These are phyloP conservation scores for Margarornis squamiger DNA, from an alignment of 2,797 vertebrate genomes.

Conservation along the genomic window DNA sequence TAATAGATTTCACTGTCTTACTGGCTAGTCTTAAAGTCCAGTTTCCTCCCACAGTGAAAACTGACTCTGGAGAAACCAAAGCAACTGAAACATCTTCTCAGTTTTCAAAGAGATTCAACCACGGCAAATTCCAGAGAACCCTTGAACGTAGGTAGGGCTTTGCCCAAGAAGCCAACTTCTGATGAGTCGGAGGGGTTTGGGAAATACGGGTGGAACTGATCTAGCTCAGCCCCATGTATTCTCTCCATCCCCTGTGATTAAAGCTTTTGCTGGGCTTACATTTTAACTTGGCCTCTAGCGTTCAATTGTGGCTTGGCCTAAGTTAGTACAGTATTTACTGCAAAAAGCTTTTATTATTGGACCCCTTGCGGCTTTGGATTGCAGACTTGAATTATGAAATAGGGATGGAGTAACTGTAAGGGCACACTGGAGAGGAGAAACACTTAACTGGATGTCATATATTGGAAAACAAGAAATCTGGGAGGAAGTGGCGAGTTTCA, in stretches of 20 bases:
- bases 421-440: background rate
- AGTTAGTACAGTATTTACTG: conserved; percentile 40
- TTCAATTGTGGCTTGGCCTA: conserved; percentile 47
- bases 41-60: conserved; percentile 29
- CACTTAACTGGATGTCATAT: background rate
- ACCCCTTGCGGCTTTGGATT: conserved; percentile 22
- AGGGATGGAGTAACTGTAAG: conserved; percentile 2
- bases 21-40: background rate
- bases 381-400: conserved; percentile 47
- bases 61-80: conserved; percentile 26
- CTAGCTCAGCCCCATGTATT: background rate
- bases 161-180: background rate
- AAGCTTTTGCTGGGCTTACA: conserved; percentile 38
- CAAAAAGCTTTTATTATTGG: conserved; percentile 43
- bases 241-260: background rate
- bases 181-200: background rate
- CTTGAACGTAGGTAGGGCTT: background rate
- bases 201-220: background rate
- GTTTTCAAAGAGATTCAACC: conserved; percentile 52
- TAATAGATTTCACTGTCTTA: background rate
- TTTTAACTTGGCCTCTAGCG: conserved; percentile 52
- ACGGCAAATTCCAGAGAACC: conserved; percentile 32
- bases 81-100: background rate
- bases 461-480: background rate
- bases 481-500: background rate